Conservation (phyloP, 1,140 invertebrate genomes). For the Oppia nitens region DNA sequence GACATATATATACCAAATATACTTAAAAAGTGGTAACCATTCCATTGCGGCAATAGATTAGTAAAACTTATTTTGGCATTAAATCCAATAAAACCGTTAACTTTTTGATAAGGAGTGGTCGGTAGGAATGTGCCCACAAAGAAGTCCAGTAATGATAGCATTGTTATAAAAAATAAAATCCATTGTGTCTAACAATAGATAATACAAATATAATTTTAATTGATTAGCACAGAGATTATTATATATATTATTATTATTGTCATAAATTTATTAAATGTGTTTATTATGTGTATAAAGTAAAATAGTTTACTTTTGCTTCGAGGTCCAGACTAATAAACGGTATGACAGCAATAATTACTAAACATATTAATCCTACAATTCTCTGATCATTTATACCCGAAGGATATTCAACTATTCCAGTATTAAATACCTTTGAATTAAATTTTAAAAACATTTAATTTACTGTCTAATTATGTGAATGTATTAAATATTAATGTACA, state of each 20-base stretch:
- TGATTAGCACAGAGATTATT: no score
- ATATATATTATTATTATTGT: neutral
- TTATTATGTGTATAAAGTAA: no score
- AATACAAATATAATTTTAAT: neutral
- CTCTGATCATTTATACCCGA: constrained; percentile 36
- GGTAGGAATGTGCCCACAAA: constrained; percentile 27
- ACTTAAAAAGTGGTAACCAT: constrained; percentile 37
- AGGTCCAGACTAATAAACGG: constrained; percentile 67
- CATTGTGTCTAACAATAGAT: constrained; percentile 23
- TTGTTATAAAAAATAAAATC: constrained; percentile 21
- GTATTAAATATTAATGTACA: neutral
- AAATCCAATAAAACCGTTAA: constrained; percentile 29
- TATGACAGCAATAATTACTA: constrained; percentile 50
- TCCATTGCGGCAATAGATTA: constrained; percentile 33
- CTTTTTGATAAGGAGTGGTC: constrained; percentile 33
- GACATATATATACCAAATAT: constrained; percentile 38
- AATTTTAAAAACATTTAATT: neutral
- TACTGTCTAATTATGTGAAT: neutral
- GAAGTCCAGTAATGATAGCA: constrained; percentile 20
- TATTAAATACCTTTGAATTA: neutral
- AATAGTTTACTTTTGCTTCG: constrained; percentile 25
- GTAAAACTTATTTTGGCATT: neutral
- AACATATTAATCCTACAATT: constrained; percentile 35
- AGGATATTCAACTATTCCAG: neutral
- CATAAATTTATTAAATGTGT: neutral